Base-by-base conservation (phyloP, 1,140 invertebrate genomes). In the Heliothis subflexa region DNA sequence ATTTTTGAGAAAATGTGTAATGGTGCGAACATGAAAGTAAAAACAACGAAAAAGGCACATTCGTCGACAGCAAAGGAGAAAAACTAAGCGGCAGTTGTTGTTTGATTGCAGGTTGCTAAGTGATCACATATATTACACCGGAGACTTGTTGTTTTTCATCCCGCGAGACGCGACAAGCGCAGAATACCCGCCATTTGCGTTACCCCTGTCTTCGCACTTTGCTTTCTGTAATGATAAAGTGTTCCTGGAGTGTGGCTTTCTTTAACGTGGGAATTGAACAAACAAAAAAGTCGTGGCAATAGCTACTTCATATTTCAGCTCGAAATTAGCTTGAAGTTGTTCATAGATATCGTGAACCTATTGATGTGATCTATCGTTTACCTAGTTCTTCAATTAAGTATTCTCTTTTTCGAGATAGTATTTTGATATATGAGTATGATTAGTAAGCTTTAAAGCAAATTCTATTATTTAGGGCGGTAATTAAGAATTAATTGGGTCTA, bases 101-200 rank as follows among this genome's bases (percentile, higher is more conserved):
- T 91, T 89, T 94, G 92, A 93, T 94, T 92, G 90, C 87, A 91
- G 89, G 90, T 88, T 81, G 90, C 88, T 94, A 94, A 94, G 92
- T 94, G 92, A 90, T 92, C 91, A 87, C 91, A 93, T 94, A 93
- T 94, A 88, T 94, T 89, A 94, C 87, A 78, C 62, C 68, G 64
- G 81, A 57, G 84, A 83, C 85, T 87, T 89, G 86, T 88, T 92
- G 88, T 89, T 91, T 90, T 91, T 85, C 85, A 80, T 85, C 71
- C 82, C 66, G 78, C 78, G 75, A 78, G 66, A 77, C 74, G 49
- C 57, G 57, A 57, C 61, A 77, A 71, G 40, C 76, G 74, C 25
- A 78, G 57, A 52, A 75, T 70, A 76, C 62, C 50, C 64, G 74
- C 55, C 79, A 80, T 77, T 83, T 81, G 73, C 71, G 57, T 72